Evolutionary conservation across 2,113 vertebrate species (phyloP).

Genomic region (Pyxicephalus adspersus): DNA sequence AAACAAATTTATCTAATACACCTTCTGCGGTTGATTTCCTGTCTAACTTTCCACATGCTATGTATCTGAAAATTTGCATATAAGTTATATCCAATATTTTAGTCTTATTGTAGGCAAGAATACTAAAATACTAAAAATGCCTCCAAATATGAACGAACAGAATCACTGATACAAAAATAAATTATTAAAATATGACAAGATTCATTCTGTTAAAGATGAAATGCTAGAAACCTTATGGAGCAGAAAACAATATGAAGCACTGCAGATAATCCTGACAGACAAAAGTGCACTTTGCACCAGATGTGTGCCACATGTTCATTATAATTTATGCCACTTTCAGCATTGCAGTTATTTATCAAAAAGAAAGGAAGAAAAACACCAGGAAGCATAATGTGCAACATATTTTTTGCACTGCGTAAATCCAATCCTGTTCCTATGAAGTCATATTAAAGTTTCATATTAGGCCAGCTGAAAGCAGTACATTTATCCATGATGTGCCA

Average conservation of each 20-base stretch:
- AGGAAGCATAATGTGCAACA: constrained; percentile 34
- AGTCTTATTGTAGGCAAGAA: too few species aligned
- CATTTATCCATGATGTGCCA: neutral
- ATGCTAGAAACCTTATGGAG: neutral
- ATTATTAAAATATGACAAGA: neutral
- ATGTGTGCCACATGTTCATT: constrained; percentile 37
- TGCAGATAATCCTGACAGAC: constrained; percentile 9
- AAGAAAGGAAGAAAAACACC: constrained; percentile 8
- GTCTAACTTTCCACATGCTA: too few species aligned
- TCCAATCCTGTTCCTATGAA: constrained; percentile 3
- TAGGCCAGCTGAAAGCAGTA: neutral
- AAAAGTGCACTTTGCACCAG: constrained; percentile 3
- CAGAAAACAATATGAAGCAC: constrained; percentile 13
- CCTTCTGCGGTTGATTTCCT: too few species aligned
- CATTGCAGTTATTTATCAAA: constrained; percentile 36
- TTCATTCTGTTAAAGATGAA: neutral
- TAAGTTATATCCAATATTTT: too few species aligned
- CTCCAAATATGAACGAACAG: neutral
- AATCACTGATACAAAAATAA: neutral
- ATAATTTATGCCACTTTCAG: constrained; percentile 43
- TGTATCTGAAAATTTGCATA: too few species aligned
- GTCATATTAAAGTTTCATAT: neutral
- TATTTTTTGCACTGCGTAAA: constrained; percentile 34
- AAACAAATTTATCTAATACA: too few species aligned
- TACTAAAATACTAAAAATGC: too few species aligned